A percentile compares a stretch with the other conserved stretches of the same genome.
Conservation (phyloP, 2,797 vertebrate genomes). For the Parotocinclus haroldoi region DNA sequence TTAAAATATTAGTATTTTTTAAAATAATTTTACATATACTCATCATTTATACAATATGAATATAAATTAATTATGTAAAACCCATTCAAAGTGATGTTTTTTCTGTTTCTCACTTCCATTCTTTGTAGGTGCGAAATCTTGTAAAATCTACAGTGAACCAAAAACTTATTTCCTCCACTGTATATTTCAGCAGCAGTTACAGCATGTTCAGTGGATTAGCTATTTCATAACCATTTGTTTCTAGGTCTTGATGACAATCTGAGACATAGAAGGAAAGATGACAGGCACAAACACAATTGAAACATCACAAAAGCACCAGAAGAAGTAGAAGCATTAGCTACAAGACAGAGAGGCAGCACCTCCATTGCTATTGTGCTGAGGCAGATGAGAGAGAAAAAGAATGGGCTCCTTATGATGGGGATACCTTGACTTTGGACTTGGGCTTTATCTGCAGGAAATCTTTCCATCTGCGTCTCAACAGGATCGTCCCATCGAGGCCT, state of each 20-base stretch:
- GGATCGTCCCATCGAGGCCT: slow-evolving; percentile 96
- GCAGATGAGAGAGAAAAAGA: slow-evolving; percentile 82
- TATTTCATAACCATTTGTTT: slow-evolving; percentile 27
- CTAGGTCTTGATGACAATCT: slow-evolving; percentile 89
- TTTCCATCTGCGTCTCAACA: slow-evolving; percentile 99
- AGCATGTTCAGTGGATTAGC: slow-evolving; percentile 42
- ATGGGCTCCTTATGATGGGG: slow-evolving; percentile 82
- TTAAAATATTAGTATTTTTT: no score
- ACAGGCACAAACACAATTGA: slow-evolving; percentile 70
- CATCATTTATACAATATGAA: no score
- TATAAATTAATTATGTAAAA: no score
- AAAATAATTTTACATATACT: no score
- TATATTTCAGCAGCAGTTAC: slow-evolving; percentile 23
- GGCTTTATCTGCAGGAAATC: slow-evolving; percentile 94
- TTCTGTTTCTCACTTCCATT: no score
- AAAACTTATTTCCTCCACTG: no score
- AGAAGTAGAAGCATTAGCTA: slow-evolving; percentile 69
- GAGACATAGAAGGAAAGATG: slow-evolving; percentile 71
- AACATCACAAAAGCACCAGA: slow-evolving; percentile 69
- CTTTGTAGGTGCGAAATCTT: no score
- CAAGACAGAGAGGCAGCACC: slow-evolving; percentile 79
- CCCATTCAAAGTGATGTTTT: no score
- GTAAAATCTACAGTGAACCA: no score
- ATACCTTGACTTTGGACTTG: slow-evolving; percentile 96
- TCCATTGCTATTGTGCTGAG: slow-evolving; percentile 80